Evolutionary conservation across 2,797 vertebrate species (phyloP), one percentile per base, ranked within the genome.

Genomic region (Ctenosaura bakeri): DNA sequence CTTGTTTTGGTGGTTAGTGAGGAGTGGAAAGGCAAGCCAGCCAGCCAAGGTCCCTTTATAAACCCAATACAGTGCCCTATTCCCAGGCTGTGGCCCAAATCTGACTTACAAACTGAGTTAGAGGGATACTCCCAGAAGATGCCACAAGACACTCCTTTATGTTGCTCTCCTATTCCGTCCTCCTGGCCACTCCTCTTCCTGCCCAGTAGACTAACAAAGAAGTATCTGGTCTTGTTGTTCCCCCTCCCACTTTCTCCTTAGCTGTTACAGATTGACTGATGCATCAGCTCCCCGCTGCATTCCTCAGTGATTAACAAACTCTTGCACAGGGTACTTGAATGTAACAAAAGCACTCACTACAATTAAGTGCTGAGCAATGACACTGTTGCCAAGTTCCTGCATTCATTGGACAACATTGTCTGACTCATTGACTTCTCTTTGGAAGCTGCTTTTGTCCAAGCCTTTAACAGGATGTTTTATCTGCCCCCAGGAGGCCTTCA

Each of bases 221-320:
- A 56, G n/a, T 24, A 52, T 35, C 35, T 14, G 2, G 38, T 38
- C 8, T 35, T 76, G 50, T 52, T 26, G 4, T 64, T 18, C 38
- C 42, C 32, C 26, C 5, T 56, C 2, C 62, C 7, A 26, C 13
- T 32, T 5, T 7, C 7, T 2, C 10, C 52, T 38, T 78, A 73
- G 38, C 29, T 38, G 73, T 42, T 50, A n/a, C 14, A 24, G 66
- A 76, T 10, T 62, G 24, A 24, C 79, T 79, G 79, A 73, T 50
- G 38, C 79, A 89, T 78, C 86, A 83, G 64, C 71, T 78, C 69
- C 71, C 59, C 73, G 71, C n/a, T 56, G 59, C 50, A 62, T 82
- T 78, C 59, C 74, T 38, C 79, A 83, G 5, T 79, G 88, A 91
- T 87, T 89, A 91, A 87, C 52, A 78, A 86, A 62, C 10, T 9